Base-by-base conservation (phyloP, 2,113 vertebrate genomes). In the Engraulis encrasicolus region DNA sequence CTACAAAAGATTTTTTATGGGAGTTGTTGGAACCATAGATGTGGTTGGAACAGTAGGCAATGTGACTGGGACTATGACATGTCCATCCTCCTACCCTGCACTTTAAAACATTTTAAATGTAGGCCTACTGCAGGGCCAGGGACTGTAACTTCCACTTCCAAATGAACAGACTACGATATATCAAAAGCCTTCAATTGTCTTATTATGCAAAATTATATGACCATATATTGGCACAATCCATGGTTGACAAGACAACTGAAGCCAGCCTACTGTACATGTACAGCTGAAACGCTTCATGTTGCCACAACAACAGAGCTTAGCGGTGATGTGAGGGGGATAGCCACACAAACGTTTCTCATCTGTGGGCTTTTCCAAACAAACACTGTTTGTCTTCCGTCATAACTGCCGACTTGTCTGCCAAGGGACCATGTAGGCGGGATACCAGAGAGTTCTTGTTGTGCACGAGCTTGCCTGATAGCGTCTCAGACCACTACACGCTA, bases 341-440 rank as follows among this genome's bases (percentile, higher is more conserved):
- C 34, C 12, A 14, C 66, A 74, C 34, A 34, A 74, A 34, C 27
- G 66, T 31, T 31, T 15, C 66, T 74, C 66, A 74, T 74, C 18
- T 34, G 12, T 34, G 66, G 66, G 15, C 6, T 31, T 31, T 27
- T 74, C 27, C 66, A 74, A 66, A 74, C 66, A 74, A 74, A 74
- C 31, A 74, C 27, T 74, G 66, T 74, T 74, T 74, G 66, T 74
- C 66, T 74, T 7, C 31, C 66, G 11, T 74, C 66, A 74, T 31
- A 74, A 74, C 34, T 74, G 66, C 34, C 66, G 66, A 74, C 27
- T 74, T 74, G 66, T 74, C 31, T 74, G 11, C 34, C 66, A 66
- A 14, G 15, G 27, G 11, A 27, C 66, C 31, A 31, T 34, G 66
- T 66, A 74, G 66, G 66, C 31, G 66, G 66, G 11, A 12, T 14